Evolutionary conservation across 2,888 invertebrate species (phyloP).

Genomic region (Magallana nippona): DNA sequence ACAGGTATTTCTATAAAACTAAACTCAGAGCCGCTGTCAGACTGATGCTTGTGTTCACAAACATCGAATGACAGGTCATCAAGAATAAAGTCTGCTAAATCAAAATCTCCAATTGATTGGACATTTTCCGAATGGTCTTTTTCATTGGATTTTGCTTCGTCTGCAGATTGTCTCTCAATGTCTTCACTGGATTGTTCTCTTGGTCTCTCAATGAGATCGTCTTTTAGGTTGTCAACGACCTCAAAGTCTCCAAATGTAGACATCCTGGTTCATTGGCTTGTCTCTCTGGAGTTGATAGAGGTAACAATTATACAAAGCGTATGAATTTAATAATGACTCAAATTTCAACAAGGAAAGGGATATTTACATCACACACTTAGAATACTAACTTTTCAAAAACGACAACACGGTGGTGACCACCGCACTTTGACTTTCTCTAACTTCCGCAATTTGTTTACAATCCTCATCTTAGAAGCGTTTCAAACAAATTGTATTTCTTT

Average conservation of each 20-base stretch:
- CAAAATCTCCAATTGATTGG: not conserved
- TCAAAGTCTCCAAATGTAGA: not conserved
- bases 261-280: not conserved
- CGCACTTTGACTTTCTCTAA: no score
- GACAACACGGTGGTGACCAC: no score
- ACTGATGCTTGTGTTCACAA: not conserved
- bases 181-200: not conserved
- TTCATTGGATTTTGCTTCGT: not conserved
- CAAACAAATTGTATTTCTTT: no score
- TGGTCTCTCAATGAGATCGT: not conserved
- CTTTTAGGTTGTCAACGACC: not conserved
- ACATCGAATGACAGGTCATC: constrained; percentile 4
- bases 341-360: no score
- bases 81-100: constrained; percentile 27
- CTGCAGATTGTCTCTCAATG: not conserved
- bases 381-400: no score
- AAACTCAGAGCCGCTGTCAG: not conserved
- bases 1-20: not conserved
- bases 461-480: no score
- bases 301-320: no score
- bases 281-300: not conserved
- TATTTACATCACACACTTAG: no score
- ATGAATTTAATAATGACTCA: no score
- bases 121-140: not conserved
- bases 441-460: no score